These are phyloP conservation scores for Ichneumon xanthorius DNA, from an alignment of 2,888 invertebrate genomes.

Conservation along the genomic window DNA sequence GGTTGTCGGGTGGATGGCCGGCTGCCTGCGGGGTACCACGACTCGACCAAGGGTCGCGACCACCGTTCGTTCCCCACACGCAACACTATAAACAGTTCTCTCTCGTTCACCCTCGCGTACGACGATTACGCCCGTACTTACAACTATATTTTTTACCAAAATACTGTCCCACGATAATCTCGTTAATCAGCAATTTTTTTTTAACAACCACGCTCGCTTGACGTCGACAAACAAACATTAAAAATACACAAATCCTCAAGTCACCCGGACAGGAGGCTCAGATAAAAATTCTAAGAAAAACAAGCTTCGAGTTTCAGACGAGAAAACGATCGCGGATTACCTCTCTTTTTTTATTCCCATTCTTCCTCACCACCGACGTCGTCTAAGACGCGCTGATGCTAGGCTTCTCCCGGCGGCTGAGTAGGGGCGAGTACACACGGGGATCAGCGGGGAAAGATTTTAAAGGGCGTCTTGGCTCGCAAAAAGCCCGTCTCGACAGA, in stretches of 20 bases:
- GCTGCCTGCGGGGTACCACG: slow-evolving; percentile 54
- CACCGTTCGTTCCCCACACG: slow-evolving; percentile 39
- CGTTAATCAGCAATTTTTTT: neutral
- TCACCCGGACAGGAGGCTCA: neutral
- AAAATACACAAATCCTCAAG: neutral
- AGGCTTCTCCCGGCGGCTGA: slow-evolving; percentile 2
- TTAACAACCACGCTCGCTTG: neutral
- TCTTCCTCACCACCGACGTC: slow-evolving; percentile 10
- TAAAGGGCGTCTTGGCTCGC: slow-evolving; percentile 36
- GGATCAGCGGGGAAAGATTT: slow-evolving; percentile 15
- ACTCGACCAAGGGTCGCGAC: slow-evolving; percentile 46
- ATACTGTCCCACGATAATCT: slow-evolving; percentile 18
- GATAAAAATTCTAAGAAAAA: neutral
- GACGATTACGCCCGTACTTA: neutral
- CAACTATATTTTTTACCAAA: neutral
- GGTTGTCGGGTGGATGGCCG: slow-evolving; percentile 50
- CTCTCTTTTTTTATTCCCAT: slow-evolving; percentile 4
- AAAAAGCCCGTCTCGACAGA: neutral
- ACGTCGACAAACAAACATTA: neutral
- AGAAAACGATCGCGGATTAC: slow-evolving; percentile 33
- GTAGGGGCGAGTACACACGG: neutral
- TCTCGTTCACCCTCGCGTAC: slow-evolving; percentile 15
- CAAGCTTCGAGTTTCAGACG: neutral
- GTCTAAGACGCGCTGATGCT: slow-evolving; percentile 21
- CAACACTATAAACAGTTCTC: slow-evolving; percentile 14